phyloP scores from a whole-genome alignment of 2,888 invertebrate species.

The Chloroclystis v-ata region DNA sequence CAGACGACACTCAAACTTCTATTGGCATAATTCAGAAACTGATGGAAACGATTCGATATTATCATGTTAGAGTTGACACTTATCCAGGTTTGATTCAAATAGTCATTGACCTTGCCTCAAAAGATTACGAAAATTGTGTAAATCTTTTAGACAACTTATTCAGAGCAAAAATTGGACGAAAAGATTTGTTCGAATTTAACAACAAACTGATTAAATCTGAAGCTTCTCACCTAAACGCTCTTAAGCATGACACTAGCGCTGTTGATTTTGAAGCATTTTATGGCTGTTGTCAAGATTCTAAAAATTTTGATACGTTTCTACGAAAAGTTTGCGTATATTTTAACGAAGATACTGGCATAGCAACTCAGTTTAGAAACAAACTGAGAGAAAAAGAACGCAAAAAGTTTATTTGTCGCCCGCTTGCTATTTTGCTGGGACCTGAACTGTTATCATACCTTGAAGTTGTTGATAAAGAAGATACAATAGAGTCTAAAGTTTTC shows the following conservation, averaged over 20 bases:
- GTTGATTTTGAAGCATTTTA: slow-evolving; percentile 26
- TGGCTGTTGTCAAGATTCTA: not conserved
- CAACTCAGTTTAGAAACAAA: slow-evolving; percentile 21
- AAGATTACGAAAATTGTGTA: slow-evolving; percentile 22
- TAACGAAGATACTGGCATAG: slow-evolving; percentile 42
- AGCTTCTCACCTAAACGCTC: slow-evolving; percentile 48
- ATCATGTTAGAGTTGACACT: slow-evolving; percentile 34
- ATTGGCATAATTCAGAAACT: slow-evolving; percentile 30
- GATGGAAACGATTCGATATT: slow-evolving; percentile 37
- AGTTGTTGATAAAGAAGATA: slow-evolving; percentile 22
- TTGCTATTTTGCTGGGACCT: slow-evolving; percentile 19
- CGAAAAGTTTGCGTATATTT: slow-evolving; percentile 48
- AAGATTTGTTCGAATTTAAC: slow-evolving; percentile 41
- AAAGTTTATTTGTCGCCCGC: slow-evolving; percentile 19
- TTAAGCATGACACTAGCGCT: slow-evolving; percentile 44
- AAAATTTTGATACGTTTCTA: slow-evolving; percentile 35
- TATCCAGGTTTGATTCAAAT: slow-evolving; percentile 33
- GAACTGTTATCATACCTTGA: slow-evolving; percentile 23
- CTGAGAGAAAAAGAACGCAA: slow-evolving; percentile 21
- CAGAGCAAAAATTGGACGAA: slow-evolving; percentile 39
- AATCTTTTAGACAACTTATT: slow-evolving; percentile 40
- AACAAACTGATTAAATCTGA: slow-evolving; percentile 41
- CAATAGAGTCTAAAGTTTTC: not conserved
- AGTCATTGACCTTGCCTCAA: slow-evolving; percentile 31
- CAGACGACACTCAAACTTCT: slow-evolving; percentile 21